phyloP scores from a whole-genome alignment of 2,888 invertebrate genomes.

The Netelia fuscicornis region DNA sequence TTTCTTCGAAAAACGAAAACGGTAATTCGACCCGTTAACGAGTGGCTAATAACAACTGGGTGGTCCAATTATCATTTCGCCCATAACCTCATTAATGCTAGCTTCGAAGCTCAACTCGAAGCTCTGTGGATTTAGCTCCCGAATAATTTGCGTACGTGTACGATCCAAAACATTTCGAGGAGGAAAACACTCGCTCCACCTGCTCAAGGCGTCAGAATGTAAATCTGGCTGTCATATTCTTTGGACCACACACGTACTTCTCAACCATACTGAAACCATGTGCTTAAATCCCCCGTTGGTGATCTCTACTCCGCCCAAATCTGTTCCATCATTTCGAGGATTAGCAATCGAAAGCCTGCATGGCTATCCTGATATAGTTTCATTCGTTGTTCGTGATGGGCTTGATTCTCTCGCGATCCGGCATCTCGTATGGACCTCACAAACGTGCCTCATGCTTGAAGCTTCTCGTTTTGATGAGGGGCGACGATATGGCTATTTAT shows the following conservation, averaged over 20 bases:
- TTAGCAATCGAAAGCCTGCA: constrained; percentile 29
- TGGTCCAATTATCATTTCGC: constrained; percentile 44
- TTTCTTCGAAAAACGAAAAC: constrained; percentile 2
- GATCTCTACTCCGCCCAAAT: constrained; percentile 2
- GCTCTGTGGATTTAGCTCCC: constrained; percentile 17
- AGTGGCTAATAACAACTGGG: constrained; percentile 28
- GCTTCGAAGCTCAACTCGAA: neutral
- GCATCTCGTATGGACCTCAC: neutral
- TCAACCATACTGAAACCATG: neutral
- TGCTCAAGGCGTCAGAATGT: constrained; percentile 46
- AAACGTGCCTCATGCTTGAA: constrained; percentile 8
- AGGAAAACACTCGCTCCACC: constrained; percentile 42
- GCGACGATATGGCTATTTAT: constrained; percentile 59
- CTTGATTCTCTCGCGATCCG: constrained; percentile 23
- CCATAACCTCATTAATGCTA: constrained; percentile 7
- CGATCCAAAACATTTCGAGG: constrained; percentile 32
- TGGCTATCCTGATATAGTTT: constrained; percentile 17
- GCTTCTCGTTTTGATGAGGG: constrained; percentile 28
- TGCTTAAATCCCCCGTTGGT: constrained; percentile 45
- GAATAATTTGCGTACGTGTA: neutral
- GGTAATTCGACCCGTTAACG: constrained; percentile 9
- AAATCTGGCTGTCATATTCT: constrained; percentile 6
- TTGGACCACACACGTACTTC: constrained; percentile 51
- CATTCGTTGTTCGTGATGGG: neutral
- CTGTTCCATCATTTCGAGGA: constrained; percentile 44